These are phyloP conservation scores for Clanis bilineata DNA, from an alignment of 2,888 invertebrate species.

Conservation along the genomic window DNA sequence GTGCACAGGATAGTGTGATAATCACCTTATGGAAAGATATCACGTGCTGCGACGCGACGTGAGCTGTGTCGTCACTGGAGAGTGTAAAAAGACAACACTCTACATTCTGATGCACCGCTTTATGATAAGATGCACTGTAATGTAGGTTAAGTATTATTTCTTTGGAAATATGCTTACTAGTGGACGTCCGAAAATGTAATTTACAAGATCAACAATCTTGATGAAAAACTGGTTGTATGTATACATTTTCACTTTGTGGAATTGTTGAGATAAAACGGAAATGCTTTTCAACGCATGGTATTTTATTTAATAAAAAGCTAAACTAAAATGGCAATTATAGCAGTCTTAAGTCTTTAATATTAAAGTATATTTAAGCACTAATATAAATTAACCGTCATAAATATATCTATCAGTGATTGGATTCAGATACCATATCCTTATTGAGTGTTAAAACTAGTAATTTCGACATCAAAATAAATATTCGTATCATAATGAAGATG, in stretches of 20 bases:
- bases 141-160: conserved; percentile 1
- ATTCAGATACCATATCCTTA: background rate
- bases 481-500: background rate
- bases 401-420: background rate
- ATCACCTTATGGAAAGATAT: too few species aligned
- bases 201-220: conserved; percentile 1
- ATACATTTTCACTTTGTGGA: background rate
- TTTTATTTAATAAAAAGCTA: too few species aligned
- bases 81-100: background rate
- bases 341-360: too few species aligned
- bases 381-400: background rate
- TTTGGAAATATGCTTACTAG: background rate
- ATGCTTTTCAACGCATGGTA: background rate
- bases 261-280: background rate
- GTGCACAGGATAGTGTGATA: too few species aligned
- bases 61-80: too few species aligned
- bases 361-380: background rate
- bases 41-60: too few species aligned
- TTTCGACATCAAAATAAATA: background rate
- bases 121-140: background rate
- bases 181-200: background rate
- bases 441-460: background rate
- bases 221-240: conserved; percentile 8
- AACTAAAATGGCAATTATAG: too few species aligned
- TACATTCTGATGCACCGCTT: background rate